phyloP scores from a whole-genome alignment of 1,140 invertebrate species.

The Meloidogyne exigua region DNA sequence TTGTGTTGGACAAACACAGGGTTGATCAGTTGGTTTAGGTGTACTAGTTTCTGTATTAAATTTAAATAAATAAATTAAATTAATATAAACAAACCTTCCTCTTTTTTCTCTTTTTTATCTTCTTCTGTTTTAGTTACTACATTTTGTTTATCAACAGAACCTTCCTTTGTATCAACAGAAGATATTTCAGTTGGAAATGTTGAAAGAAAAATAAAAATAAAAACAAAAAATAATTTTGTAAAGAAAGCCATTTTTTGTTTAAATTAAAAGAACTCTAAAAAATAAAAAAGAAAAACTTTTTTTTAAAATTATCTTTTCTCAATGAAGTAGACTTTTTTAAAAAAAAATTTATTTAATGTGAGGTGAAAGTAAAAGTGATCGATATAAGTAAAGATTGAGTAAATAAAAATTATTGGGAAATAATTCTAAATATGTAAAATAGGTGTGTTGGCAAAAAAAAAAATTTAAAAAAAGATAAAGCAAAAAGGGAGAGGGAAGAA shows the following conservation, averaged over 20 bases:
- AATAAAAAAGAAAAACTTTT: neutral
- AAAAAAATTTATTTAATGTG: too few relatives aligned
- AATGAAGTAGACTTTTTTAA: too few relatives aligned
- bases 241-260: neutral
- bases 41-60: neutral
- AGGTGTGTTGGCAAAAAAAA: too few relatives aligned
- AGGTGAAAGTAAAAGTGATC: too few relatives aligned
- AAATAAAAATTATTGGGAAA: too few relatives aligned
- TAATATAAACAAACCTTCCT: neutral
- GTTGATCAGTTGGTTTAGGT: neutral
- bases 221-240: neutral
- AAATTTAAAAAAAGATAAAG: too few relatives aligned
- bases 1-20: neutral
- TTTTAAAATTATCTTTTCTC: too few relatives aligned
- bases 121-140: neutral
- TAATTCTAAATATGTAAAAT: too few relatives aligned
- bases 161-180: neutral
- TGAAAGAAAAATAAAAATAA: neutral
- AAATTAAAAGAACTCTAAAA: neutral
- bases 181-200: neutral
- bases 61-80: too few relatives aligned
- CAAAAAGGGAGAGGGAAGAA: too few relatives aligned
- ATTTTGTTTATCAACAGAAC: neutral
- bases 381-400: too few relatives aligned
- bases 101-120: neutral